Conservation (phyloP, 2,113 vertebrate genomes). For the Sinosuthora webbiana region DNA sequence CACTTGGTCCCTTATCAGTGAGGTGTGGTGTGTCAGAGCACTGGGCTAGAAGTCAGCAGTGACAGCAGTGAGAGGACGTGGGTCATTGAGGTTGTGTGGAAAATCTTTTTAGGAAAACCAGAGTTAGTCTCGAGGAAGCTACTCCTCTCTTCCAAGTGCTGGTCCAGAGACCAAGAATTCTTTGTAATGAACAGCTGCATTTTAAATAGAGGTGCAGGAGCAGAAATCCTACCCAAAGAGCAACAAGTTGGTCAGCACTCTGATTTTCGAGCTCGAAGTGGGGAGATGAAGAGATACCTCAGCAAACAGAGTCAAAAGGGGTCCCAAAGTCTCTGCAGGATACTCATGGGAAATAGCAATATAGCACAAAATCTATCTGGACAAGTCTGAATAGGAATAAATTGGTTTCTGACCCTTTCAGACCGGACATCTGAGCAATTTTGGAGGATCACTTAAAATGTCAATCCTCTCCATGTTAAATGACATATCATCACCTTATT, state of each 20-base stretch:
- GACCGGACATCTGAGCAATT: neutral
- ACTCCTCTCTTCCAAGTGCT: neutral
- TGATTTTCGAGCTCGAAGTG: neutral
- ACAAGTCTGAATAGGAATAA: neutral
- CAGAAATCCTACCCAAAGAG: neutral
- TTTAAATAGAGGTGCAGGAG: neutral
- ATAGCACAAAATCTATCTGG: neutral
- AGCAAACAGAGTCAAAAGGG: rapidly evolving
- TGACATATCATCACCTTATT: neutral
- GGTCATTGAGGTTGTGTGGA: neutral
- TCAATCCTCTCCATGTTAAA: neutral
- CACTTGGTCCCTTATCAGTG: neutral
- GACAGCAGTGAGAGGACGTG: neutral
- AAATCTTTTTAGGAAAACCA: neutral
- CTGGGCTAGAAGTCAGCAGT: neutral
- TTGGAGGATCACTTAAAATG: neutral
- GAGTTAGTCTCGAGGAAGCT: neutral
- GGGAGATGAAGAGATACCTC: neutral
- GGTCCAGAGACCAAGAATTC: neutral
- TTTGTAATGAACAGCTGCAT: neutral
- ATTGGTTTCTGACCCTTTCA: neutral
- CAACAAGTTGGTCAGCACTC: neutral
- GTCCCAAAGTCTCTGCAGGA: neutral
- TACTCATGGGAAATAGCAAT: neutral
- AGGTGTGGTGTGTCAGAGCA: neutral